Evolutionary conservation across 2,888 invertebrate genomes (phyloP).

Genomic region (Luffia ferchaultella): DNA sequence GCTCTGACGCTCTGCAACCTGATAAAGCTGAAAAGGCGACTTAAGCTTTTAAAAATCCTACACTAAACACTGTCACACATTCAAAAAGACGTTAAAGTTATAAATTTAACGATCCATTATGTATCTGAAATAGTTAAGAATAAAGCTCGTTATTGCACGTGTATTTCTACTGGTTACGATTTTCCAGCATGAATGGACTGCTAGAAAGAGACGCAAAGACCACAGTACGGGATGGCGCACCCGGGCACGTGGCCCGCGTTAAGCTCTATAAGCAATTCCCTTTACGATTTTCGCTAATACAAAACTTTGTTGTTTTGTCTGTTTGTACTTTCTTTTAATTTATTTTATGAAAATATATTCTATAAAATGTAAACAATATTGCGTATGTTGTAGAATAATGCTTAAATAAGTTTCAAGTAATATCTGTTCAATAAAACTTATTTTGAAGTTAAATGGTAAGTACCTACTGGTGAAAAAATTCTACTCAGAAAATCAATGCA

Average conservation of each 20-base stretch:
- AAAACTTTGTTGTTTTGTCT: not conserved
- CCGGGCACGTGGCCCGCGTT: conserved; percentile 55
- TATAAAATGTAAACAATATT: not conserved
- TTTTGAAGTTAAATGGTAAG: too few relatives aligned
- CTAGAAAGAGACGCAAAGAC: conserved; percentile 32
- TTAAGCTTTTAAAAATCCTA: conserved; percentile 66
- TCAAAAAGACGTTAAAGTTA: conserved; percentile 58
- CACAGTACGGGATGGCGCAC: conserved; percentile 37
- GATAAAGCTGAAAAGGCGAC: conserved; percentile 68
- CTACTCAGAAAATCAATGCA: too few relatives aligned
- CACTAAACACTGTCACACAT: conserved; percentile 56
- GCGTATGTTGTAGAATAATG: not conserved
- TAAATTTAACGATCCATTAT: conserved; percentile 56
- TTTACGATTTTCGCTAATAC: not conserved
- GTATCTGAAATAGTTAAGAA: conserved; percentile 50
- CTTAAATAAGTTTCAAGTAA: too few relatives aligned
- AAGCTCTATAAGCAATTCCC: conserved; percentile 19
- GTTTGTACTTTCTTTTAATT: conserved; percentile 7
- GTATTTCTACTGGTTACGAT: conserved; percentile 52
- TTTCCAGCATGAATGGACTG: conserved; percentile 51
- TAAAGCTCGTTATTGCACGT: conserved; percentile 61
- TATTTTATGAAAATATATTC: conserved; percentile 3
- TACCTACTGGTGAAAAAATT: too few relatives aligned
- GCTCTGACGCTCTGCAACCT: conserved; percentile 48
- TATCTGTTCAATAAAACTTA: too few relatives aligned